Percentiles rank a stretch among this genome's conserved stretches.
Evolutionary conservation across 2,113 vertebrate genomes (phyloP).

Genomic region (Pogonocichla stellata): DNA sequence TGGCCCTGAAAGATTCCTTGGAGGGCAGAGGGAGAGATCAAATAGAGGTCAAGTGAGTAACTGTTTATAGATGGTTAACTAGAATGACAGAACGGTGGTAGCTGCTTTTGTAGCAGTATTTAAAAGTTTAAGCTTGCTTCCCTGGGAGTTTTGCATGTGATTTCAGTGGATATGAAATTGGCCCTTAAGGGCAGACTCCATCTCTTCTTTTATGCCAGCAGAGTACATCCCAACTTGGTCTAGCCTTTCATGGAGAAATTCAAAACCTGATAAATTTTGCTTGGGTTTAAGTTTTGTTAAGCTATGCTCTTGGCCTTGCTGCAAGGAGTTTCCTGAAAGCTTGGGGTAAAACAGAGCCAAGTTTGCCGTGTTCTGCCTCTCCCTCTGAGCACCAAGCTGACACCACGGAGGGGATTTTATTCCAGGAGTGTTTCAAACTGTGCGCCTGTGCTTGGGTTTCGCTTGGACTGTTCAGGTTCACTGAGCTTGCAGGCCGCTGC

Average conservation of each 20-base stretch:
- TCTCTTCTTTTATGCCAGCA: constrained; percentile 23
- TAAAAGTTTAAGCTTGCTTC: constrained; percentile 29
- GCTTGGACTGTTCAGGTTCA: constrained; percentile 46
- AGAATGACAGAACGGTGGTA: constrained; percentile 42
- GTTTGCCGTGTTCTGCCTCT: not conserved
- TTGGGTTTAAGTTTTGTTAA: constrained; percentile 30
- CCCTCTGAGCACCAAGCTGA: not conserved
- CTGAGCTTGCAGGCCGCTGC: not conserved
- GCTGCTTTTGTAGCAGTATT: constrained; percentile 31
- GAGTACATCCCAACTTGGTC: not conserved
- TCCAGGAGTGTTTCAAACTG: constrained; percentile 15
- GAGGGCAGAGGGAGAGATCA: constrained; percentile 47
- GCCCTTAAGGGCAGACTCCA: constrained; percentile 7
- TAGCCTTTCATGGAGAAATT: constrained; percentile 47
- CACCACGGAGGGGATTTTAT: not conserved
- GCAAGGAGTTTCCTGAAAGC: constrained; percentile 44
- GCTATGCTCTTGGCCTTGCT: not conserved
- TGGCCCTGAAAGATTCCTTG: constrained; percentile 42
- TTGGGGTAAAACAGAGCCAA: constrained; percentile 47
- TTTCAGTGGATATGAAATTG: constrained; percentile 7
- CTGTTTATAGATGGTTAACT: constrained; percentile 61
- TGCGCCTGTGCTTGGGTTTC: constrained; percentile 47
- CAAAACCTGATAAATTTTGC: constrained; percentile 40
- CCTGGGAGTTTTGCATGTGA: not conserved
- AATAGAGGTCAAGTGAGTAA: constrained; percentile 60